Conservation (phyloP, 2,888 invertebrate species). For the Hyalella azteca region DNA sequence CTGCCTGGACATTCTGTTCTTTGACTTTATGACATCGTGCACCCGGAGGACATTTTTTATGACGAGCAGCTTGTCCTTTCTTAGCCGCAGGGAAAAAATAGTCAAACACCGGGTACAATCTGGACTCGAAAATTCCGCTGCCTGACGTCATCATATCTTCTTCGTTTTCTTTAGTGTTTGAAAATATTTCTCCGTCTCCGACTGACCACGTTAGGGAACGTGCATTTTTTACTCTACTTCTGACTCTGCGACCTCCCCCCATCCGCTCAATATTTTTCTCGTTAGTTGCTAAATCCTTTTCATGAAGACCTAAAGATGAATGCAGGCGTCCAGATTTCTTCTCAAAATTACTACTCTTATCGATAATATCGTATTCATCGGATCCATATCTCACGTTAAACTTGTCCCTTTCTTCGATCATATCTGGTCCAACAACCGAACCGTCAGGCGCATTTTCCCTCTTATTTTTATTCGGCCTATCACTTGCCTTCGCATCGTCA, state of each 20-base stretch:
- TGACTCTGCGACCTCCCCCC: neutral
- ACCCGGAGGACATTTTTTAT: neutral
- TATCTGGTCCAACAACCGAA: no score
- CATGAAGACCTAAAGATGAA: no score
- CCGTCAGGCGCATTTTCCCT: no score
- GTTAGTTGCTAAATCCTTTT: neutral
- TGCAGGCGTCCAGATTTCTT: no score
- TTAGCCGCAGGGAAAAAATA: neutral
- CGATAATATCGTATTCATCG: no score
- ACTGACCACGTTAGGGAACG: neutral
- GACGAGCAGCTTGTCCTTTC: neutral
- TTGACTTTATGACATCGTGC: neutral
- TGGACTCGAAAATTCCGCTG: neutral
- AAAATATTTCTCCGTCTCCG: neutral
- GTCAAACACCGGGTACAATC: neutral
- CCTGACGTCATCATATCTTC: neutral
- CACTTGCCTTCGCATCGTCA: neutral
- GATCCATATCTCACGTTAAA: no score
- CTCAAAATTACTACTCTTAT: no score
- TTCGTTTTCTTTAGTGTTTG: neutral
- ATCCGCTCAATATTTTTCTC: neutral
- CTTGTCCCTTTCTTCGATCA: no score
- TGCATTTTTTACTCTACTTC: neutral
- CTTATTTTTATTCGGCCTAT: neutral
- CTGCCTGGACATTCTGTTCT: neutral